These are phyloP conservation scores for Eufriesea mexicana DNA, from an alignment of 1,140 invertebrate genomes.

Conservation along the genomic window DNA sequence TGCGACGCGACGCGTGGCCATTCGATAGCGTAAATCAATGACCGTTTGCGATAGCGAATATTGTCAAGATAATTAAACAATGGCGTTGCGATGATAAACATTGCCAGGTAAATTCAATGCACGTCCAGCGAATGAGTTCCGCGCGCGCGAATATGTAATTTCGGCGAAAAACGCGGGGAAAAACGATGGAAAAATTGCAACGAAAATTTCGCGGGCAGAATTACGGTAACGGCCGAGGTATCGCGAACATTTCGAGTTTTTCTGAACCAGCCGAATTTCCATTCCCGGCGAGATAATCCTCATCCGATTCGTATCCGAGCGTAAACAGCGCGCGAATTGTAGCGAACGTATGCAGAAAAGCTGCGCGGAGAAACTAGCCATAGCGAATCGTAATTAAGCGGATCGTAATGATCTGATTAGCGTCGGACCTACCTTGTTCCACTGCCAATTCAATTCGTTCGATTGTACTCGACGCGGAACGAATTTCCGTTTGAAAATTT, in stretches of 20 bases:
- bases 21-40: constrained; percentile 52
- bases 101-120: constrained; percentile 17
- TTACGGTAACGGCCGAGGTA: neutral
- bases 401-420: constrained; percentile 59
- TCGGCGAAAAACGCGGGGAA: neutral
- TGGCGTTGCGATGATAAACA: constrained; percentile 43
- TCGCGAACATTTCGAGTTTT: too few relatives aligned
- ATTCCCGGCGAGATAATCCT: neutral
- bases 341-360: constrained; percentile 54
- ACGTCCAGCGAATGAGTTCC: neutral
- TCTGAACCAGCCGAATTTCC: neutral
- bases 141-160: neutral
- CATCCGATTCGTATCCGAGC: neutral
- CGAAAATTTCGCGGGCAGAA: neutral
- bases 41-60: constrained; percentile 47
- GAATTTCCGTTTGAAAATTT: too few relatives aligned
- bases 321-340: constrained; percentile 22
- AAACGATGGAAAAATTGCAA: neutral
- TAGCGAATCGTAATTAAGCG: constrained; percentile 75
- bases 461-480: neutral
- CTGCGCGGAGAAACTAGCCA: constrained; percentile 23
- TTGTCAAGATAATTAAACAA: constrained; percentile 63
- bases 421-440: constrained; percentile 64
- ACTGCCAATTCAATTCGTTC: constrained; percentile 44
- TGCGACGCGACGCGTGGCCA: constrained; percentile 2